These are phyloP conservation scores for Scortum barcoo DNA, from an alignment of 2,113 vertebrate genomes.

Conservation along the genomic window DNA sequence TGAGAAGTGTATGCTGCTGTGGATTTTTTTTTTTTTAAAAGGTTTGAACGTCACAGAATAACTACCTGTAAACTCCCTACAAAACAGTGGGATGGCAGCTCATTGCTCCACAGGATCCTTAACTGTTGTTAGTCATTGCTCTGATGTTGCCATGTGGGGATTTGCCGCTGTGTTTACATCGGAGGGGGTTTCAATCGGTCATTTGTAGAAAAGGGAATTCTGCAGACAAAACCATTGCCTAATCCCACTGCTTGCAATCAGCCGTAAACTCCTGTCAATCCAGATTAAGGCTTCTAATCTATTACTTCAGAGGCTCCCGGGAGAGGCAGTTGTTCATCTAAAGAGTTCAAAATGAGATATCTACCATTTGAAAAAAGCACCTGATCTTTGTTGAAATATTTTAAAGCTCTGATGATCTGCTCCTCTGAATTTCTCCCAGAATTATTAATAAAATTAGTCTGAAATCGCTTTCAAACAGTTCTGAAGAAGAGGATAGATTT, in stretches of 20 bases:
- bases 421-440: neutral
- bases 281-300: conserved; percentile 77
- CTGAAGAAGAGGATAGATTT: neutral
- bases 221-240: conserved; percentile 62
- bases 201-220: conserved; percentile 61
- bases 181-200: conserved; percentile 40
- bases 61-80: neutral
- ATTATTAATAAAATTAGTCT: neutral
- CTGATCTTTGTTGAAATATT: neutral
- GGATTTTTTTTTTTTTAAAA: neutral
- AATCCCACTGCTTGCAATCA: conserved; percentile 78
- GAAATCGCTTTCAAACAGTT: neutral
- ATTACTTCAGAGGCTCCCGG: conserved; percentile 44
- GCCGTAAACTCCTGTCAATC: conserved; percentile 60
- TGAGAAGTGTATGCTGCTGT: neutral
- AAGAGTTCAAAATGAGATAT: conserved; percentile 11
- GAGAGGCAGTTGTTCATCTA: conserved; percentile 49
- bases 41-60: neutral
- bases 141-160: conserved; percentile 26
- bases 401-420: too few relatives aligned
- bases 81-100: neutral
- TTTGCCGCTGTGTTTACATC: conserved; percentile 54
- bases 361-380: neutral
- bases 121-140: neutral
- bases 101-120: neutral